A percentile compares a stretch with the other conserved stretches of the same genome.
Evolutionary conservation across 2,888 invertebrate genomes (phyloP).

Genomic region (Nemotelus nigrinus): DNA sequence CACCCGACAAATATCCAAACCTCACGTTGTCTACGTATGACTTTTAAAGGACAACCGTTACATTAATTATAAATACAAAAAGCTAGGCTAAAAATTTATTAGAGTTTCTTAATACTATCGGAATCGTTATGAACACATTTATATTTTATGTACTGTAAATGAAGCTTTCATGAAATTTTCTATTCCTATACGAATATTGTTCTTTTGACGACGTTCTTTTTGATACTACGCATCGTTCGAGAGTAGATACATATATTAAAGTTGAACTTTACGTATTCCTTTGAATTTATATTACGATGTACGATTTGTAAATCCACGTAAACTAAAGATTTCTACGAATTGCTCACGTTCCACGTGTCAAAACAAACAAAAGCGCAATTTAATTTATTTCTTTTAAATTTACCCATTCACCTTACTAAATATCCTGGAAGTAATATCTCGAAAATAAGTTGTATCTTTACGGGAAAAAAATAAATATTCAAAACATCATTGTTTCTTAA

Average conservation of each 20-base stretch:
- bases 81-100: slow-evolving; percentile 52
- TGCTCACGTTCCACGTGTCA: not conserved
- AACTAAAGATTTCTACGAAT: not conserved
- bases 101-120: slow-evolving; percentile 27
- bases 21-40: slow-evolving; percentile 69
- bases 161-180: slow-evolving; percentile 30
- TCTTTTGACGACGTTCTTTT: slow-evolving; percentile 38
- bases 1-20: slow-evolving; percentile 65
- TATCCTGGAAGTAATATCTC: slow-evolving; percentile 48
- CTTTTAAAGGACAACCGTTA: slow-evolving; percentile 59
- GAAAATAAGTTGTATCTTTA: too few relatives aligned
- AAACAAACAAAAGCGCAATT: not conserved
- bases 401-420: slow-evolving; percentile 3
- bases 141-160: slow-evolving; percentile 29
- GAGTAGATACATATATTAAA: slow-evolving; percentile 9
- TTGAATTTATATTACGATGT: slow-evolving; percentile 14
- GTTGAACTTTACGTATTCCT: slow-evolving; percentile 28
- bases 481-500: not conserved
- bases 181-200: slow-evolving; percentile 37
- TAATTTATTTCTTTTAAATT: not conserved
- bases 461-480: not conserved
- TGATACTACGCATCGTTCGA: slow-evolving; percentile 30
- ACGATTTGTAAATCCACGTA: not conserved
- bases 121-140: slow-evolving; percentile 33
- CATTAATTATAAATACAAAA: slow-evolving; percentile 53